Evolutionary conservation across 2,888 invertebrate genomes (phyloP).

Genomic region (Aleiodes leptofemur): DNA sequence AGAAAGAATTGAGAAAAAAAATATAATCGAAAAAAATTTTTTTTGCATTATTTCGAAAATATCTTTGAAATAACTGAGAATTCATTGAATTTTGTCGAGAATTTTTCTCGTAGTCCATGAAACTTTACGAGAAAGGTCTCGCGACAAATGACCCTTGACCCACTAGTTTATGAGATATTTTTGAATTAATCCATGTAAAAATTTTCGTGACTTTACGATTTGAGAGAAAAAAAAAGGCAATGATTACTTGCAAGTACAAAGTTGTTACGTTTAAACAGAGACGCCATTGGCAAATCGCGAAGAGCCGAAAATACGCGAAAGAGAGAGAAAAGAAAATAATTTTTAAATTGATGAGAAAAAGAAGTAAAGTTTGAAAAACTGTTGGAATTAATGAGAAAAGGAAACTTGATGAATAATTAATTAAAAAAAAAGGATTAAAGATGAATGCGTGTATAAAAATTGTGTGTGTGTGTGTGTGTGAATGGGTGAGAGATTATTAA

Average conservation of each 20-base stretch:
- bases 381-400: conserved; percentile 42
- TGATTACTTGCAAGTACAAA: conserved; percentile 60
- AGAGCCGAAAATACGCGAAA: conserved; percentile 38
- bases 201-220: not conserved
- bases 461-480: conserved; percentile 32
- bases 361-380: conserved; percentile 38
- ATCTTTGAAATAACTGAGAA: no score
- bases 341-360: conserved; percentile 36
- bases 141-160: no score
- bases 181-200: not conserved
- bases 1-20: no score
- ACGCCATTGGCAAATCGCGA: conserved; percentile 36
- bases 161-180: no score
- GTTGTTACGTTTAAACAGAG: conserved; percentile 55
- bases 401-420: conserved; percentile 49
- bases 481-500: conserved; percentile 35
- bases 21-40: no score
- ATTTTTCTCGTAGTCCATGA: no score
- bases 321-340: conserved; percentile 1
- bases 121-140: no score
- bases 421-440: conserved; percentile 56
- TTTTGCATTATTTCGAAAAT: no score
- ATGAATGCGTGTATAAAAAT: conserved; percentile 50
- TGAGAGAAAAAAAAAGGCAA: conserved; percentile 45
- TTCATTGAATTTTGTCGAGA: no score